Evolutionary conservation across 2,113 vertebrate species (phyloP), one percentile per base, ranked within the genome.

Genomic region (Osmerus mordax): DNA sequence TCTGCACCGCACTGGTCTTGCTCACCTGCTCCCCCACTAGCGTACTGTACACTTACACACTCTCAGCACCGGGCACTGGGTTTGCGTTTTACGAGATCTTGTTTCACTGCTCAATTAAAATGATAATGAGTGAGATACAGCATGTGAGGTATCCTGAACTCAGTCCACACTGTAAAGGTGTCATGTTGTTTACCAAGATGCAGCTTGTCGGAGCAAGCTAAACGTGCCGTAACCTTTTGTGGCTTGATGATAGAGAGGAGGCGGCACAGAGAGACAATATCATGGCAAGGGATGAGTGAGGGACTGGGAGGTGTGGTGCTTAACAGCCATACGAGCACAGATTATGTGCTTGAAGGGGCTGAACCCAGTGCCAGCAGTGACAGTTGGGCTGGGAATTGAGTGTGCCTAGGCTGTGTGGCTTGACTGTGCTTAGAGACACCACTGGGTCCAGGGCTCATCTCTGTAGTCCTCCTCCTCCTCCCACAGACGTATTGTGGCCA

Each of bases 371-470:
- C 92, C 92, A 93, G 88, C 85, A 90, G 80, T 89, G 91, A 92
- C 92, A 93, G 92, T 93, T 93, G 92, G 91, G 85, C 87, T 91
- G 91, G 92, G 92, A 92, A 86, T 93, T 91, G 90, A 86, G 81
- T 29, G 75, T 79, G 83, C 87, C 86, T 74, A 86, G 81, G 87
- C 89, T 81, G 81, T 78, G 81, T 74, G 79, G 78, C 81, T 85
- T 62, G 84, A 89, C 86, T 90, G 87, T 82, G 83, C 83, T 86
- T 79, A 78, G 90, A 90, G 88, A 87, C 89, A 90, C 89, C 89
- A 88, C 88, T 87, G 83, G 90, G 88, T 87, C 86, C 74, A 19
- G 83, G 86, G 82, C 83, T 84, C 84, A 75, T 90, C 87, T 85
- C 84, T 70, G 77, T 64, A 77, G 87, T 72, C 82, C 80, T 67